Evolutionary conservation across 2,113 vertebrate genomes (phyloP).

Genomic region (Acanthochromis polyacanthus): DNA sequence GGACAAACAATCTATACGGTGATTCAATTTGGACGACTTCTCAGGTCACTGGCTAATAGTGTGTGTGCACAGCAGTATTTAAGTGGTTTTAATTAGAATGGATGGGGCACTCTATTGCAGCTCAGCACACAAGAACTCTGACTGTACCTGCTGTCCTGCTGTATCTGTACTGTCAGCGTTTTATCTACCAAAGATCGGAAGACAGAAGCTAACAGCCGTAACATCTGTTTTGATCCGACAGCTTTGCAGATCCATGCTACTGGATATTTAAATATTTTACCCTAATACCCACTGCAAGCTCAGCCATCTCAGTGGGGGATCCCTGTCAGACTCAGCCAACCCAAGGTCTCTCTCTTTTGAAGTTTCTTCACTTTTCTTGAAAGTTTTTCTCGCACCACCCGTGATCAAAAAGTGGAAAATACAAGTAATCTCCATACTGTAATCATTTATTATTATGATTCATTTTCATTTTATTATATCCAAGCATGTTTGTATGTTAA

Average conservation of each 20-base stretch:
- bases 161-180: not conserved
- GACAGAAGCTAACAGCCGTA: not conserved
- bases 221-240: not conserved
- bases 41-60: no score
- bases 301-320: constrained; percentile 1
- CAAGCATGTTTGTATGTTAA: not conserved
- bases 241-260: constrained; percentile 2
- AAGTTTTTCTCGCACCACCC: no score
- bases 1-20: no score
- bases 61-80: no score
- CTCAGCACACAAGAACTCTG: constrained; percentile 4
- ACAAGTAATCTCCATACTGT: no score
- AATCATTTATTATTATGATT: no score
- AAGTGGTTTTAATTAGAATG: constrained; percentile 12
- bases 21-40: no score
- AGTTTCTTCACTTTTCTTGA: not conserved
- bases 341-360: constrained; percentile 25
- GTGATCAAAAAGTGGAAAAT: no score
- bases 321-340: not conserved
- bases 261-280: constrained; percentile 20
- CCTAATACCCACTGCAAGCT: no score
- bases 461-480: not conserved
- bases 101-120: not conserved
- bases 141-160: not conserved
- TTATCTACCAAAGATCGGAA: not conserved